Evolutionary conservation across 2,888 invertebrate species (phyloP).

Genomic region (Lasioglossum marginatum): DNA sequence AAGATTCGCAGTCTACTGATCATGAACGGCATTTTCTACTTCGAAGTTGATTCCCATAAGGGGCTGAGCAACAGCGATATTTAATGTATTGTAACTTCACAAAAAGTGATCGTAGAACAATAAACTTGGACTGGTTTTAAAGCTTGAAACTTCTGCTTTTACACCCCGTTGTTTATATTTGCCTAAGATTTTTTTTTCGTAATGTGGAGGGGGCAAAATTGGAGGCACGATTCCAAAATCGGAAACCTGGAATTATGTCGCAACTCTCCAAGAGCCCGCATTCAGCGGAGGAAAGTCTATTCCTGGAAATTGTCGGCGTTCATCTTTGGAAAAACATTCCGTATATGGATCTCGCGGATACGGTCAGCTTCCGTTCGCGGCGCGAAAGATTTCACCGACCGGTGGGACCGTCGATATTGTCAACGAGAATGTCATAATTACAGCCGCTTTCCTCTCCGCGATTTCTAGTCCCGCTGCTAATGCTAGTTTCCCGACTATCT

Average conservation of each 20-base stretch:
- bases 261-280: constrained; percentile 65
- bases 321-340: constrained; percentile 63
- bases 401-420: constrained; percentile 30
- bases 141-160: neutral
- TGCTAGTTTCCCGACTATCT: constrained; percentile 12
- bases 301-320: constrained; percentile 70
- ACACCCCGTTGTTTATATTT: neutral
- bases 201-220: neutral
- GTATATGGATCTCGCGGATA: constrained; percentile 48
- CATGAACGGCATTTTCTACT: neutral
- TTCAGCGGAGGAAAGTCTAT: constrained; percentile 67
- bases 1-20: too few relatives aligned
- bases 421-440: constrained; percentile 59
- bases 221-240: constrained; percentile 62
- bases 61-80: neutral
- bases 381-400: constrained; percentile 47
- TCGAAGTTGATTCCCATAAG: neutral
- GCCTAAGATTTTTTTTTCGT: neutral
- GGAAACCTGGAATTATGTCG: constrained; percentile 64
- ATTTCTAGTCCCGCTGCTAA: constrained; percentile 36
- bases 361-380: constrained; percentile 51
- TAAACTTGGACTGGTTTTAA: neutral
- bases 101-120: neutral
- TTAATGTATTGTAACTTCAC: neutral
- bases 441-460: constrained; percentile 36